Base-by-base conservation (phyloP, 2,888 invertebrate genomes). In the Fragum whitleyi region DNA sequence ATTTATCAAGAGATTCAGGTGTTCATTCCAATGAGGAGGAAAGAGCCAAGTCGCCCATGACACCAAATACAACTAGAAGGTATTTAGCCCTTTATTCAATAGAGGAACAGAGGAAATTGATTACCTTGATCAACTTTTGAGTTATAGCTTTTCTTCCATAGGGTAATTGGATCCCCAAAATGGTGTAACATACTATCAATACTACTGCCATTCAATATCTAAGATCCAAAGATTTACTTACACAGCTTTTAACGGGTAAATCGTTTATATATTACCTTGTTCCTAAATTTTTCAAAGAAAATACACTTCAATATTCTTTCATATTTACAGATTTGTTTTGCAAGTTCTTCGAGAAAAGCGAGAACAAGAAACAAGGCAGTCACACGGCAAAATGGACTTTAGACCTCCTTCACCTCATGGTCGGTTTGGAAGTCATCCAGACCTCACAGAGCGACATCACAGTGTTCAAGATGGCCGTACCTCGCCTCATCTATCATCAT, bases 21-120 rank as follows among this genome's bases (percentile, higher is more conserved):
- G 87, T 91, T 19, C 90, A 91, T 77, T 91, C 92, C 9, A 89
- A 88, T 29, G 90, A 89, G 47, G 92, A 92, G 53, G 89, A 90
- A 23, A 69, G 67, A 11, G 83, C 79, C 7, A 85, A 85, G 68
- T 82, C 85, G n/a, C 81, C 87, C 11, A 72, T 86, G 74, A 85
- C 88, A 23, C 86, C 88, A 23, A 86, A 83, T 55, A 77, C 85
- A 5, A 79, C 86, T 23, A 81, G 87, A 65, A 84, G 87, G 88
- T 87, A 74, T 36, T 36, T 36, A 36, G 3, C 32, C 32, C 9
- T 36, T n/a, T n/a, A n/a, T n/a, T n/a, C n/a, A n/a, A n/a, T 42
- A 16, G 42, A 11, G 42, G 42, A 11, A 42, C 42, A 68, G 55
- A n/a, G n/a, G n/a, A n/a, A n/a, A 0, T 23, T 39, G 32, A 6